phyloP scores from a whole-genome alignment of 2,113 vertebrate species.

The Antigone vipio region DNA sequence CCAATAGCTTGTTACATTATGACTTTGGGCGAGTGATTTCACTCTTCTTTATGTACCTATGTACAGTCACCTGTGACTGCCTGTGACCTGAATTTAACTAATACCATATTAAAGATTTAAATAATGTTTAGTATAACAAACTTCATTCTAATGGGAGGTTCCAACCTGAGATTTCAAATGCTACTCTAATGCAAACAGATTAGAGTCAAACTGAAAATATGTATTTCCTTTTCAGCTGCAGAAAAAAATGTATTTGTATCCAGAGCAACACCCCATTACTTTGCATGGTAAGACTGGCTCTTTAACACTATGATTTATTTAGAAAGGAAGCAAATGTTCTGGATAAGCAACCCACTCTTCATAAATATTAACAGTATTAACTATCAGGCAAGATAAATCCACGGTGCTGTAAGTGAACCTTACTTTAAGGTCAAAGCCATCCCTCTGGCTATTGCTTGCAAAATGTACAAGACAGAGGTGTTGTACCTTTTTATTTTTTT shows the following conservation, averaged over 20 bases:
- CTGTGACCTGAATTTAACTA: not conserved
- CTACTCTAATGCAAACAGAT: not conserved
- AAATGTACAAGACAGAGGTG: not conserved
- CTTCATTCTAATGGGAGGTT: not conserved
- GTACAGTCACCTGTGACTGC: not conserved
- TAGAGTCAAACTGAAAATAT: not conserved
- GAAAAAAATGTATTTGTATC: not conserved
- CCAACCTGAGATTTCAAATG: not conserved
- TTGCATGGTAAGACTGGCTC: not conserved
- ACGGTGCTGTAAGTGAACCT: not conserved
- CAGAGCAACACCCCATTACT: not conserved
- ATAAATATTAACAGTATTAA: constrained; percentile 21
- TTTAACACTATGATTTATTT: not conserved
- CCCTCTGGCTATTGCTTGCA: not conserved
- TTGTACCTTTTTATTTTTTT: not conserved
- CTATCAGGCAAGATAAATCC: not conserved
- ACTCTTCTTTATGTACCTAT: not conserved
- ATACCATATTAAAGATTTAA: not conserved
- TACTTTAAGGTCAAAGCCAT: not conserved
- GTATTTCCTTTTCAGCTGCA: not conserved
- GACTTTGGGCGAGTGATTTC: not conserved
- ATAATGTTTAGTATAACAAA: not conserved
- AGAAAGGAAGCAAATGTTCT: not conserved
- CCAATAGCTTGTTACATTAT: not conserved
- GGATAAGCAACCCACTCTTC: not conserved